phyloP scores from a whole-genome alignment of 2,888 invertebrate species.

The Diadegma fenestrale region DNA sequence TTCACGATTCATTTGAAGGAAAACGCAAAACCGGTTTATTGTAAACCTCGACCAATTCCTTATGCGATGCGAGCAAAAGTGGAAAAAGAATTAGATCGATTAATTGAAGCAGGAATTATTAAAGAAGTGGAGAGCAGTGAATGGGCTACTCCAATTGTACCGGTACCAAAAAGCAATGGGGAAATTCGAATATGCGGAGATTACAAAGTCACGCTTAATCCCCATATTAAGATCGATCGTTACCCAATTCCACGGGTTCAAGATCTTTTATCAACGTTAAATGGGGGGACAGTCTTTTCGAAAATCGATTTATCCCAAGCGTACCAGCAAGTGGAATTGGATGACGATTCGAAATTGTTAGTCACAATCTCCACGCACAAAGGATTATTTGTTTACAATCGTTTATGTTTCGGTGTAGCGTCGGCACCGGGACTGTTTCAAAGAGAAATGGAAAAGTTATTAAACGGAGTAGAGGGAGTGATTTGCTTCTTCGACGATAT shows the following conservation, averaged over 20 bases:
- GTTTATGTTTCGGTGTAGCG: constrained; percentile 43
- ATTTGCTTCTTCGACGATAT: constrained; percentile 55
- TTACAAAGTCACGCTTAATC: constrained; percentile 69
- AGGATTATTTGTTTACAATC: constrained; percentile 73
- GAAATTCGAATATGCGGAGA: constrained; percentile 72
- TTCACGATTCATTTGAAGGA: constrained; percentile 64
- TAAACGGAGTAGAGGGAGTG: constrained; percentile 34
- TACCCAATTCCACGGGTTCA: constrained; percentile 54
- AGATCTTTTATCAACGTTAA: constrained; percentile 43
- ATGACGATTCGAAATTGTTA: constrained; percentile 75
- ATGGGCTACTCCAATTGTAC: background rate
- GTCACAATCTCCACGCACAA: constrained; percentile 79
- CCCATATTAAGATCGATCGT: constrained; percentile 63
- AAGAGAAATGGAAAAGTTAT: constrained; percentile 47
- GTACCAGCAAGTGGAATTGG: constrained; percentile 79
- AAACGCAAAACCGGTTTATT: constrained; percentile 66
- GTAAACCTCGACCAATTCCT: constrained; percentile 65
- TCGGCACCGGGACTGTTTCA: constrained; percentile 51
- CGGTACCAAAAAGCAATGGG: background rate
- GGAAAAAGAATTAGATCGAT: constrained; percentile 66
- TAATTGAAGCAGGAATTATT: constrained; percentile 41
- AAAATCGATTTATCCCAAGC: constrained; percentile 81
- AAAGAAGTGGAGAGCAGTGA: background rate
- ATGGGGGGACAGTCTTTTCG: constrained; percentile 78
- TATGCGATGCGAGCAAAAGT: constrained; percentile 63